Evolutionary conservation across 1,140 invertebrate species (phyloP).

Genomic region (Odontomachus brunneus): DNA sequence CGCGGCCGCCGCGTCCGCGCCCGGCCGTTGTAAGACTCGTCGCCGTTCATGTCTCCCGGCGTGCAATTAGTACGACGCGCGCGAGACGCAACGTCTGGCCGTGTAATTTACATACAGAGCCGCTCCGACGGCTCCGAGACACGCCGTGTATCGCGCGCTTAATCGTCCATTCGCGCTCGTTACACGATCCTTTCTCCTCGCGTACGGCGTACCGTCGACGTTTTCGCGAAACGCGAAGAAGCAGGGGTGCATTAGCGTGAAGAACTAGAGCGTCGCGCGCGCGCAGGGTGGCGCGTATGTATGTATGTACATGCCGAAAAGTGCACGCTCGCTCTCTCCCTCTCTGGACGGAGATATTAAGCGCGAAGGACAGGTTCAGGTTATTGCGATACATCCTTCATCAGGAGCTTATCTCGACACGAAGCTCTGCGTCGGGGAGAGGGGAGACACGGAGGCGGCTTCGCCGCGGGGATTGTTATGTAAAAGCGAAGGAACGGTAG

Average conservation of each 20-base stretch:
- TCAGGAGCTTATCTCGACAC: slow-evolving; percentile 71
- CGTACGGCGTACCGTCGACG: slow-evolving; percentile 40
- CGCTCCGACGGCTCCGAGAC: no score
- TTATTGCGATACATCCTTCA: slow-evolving; percentile 77
- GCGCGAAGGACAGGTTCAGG: slow-evolving; percentile 66
- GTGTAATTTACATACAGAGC: slow-evolving; percentile 46
- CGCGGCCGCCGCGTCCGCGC: no score
- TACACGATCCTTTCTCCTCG: slow-evolving; percentile 44
- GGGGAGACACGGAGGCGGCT: not conserved
- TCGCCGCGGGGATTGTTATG: slow-evolving; percentile 1
- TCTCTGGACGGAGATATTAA: slow-evolving; percentile 13
- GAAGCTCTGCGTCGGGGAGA: slow-evolving; percentile 30
- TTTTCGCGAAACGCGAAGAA: slow-evolving; percentile 47
- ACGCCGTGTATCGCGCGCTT: not conserved
- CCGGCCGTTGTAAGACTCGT: no score
- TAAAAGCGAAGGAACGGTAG: slow-evolving; percentile 54
- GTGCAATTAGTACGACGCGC: no score
- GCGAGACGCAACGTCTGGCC: no score
- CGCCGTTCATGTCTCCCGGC: no score
- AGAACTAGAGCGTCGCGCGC: slow-evolving; percentile 30
- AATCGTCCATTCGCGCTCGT: slow-evolving; percentile 13
- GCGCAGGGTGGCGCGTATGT: not conserved
- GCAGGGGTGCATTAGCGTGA: slow-evolving; percentile 48
- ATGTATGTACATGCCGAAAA: not conserved
- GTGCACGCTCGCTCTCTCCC: no score